phyloP scores from a whole-genome alignment of 2,797 vertebrate genomes.

The Melanotaenia pygmaea region DNA sequence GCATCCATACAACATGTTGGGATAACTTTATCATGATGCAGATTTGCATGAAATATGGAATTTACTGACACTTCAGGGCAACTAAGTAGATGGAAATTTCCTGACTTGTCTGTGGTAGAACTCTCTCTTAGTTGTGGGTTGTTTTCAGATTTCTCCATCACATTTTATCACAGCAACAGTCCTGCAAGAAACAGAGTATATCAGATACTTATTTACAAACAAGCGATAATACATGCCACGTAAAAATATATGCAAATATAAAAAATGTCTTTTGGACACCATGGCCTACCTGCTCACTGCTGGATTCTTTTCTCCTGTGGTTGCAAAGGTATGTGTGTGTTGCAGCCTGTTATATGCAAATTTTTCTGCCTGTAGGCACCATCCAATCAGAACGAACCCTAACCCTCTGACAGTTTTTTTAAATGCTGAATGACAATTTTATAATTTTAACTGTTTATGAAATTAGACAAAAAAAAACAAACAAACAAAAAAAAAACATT shows the following conservation, averaged over 20 bases:
- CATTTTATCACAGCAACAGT: not conserved
- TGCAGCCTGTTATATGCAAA: slow-evolving; percentile 73
- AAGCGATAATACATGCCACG: not conserved
- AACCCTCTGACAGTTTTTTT: not conserved
- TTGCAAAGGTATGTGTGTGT: slow-evolving; percentile 48
- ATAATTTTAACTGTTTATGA: too few species aligned
- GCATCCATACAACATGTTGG: not conserved
- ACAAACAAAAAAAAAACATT: too few species aligned
- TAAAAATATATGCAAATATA: not conserved
- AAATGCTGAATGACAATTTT: too few species aligned
- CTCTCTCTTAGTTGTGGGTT: slow-evolving; percentile 1
- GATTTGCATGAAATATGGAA: not conserved
- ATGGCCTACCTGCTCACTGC: slow-evolving; percentile 39
- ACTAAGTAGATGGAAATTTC: not conserved
- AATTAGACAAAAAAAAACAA: too few species aligned
- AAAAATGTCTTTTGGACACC: not conserved
- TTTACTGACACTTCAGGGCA: slow-evolving; percentile 23
- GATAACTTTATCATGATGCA: not conserved
- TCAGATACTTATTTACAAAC: not conserved
- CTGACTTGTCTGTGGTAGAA: slow-evolving; percentile 3
- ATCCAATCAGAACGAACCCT: slow-evolving; percentile 57
- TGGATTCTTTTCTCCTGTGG: slow-evolving; percentile 33
- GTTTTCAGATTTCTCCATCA: slow-evolving; percentile 48
- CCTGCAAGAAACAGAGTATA: slow-evolving; percentile 23
- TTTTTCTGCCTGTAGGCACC: slow-evolving; percentile 6